These are phyloP conservation scores for Myiopsitta monachus DNA, from an alignment of 2,113 vertebrate species.

Conservation along the genomic window DNA sequence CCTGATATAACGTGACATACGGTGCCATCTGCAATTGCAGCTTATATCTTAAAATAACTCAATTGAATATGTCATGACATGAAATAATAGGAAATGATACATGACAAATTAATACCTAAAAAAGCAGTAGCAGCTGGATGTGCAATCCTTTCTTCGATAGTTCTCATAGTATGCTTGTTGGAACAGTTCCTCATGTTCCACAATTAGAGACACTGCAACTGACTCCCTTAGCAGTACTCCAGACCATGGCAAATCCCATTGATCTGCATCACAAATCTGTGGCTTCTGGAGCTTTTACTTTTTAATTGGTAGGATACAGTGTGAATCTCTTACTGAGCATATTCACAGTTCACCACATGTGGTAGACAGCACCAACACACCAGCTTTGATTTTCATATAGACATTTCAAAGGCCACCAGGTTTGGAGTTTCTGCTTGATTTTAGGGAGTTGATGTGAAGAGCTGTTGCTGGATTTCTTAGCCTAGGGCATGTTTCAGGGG, in stretches of 20 bases:
- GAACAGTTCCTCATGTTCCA: background rate
- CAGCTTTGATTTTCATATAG: background rate
- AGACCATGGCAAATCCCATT: background rate
- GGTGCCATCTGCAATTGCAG: background rate
- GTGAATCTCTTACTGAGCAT: background rate
- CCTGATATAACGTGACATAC: background rate
- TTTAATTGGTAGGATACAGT: background rate
- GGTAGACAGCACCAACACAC: rapidly evolving
- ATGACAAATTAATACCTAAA: conserved; percentile 44
- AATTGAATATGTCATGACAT: conserved; percentile 28
- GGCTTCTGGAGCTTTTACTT: background rate
- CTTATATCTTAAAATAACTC: conserved; percentile 38
- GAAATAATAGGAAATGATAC: conserved; percentile 48
- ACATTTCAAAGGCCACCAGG: background rate
- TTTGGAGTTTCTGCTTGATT: background rate
- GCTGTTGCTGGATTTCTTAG: background rate
- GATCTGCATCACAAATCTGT: background rate
- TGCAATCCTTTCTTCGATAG: background rate
- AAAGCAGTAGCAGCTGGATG: conserved; percentile 5
- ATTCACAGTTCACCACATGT: background rate
- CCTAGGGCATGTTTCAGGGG: background rate
- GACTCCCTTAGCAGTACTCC: background rate
- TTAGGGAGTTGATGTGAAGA: background rate
- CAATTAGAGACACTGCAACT: background rate
- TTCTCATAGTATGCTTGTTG: background rate